phyloP scores from a whole-genome alignment of 2,888 invertebrate genomes.

The Lasioglossum villosulum region DNA sequence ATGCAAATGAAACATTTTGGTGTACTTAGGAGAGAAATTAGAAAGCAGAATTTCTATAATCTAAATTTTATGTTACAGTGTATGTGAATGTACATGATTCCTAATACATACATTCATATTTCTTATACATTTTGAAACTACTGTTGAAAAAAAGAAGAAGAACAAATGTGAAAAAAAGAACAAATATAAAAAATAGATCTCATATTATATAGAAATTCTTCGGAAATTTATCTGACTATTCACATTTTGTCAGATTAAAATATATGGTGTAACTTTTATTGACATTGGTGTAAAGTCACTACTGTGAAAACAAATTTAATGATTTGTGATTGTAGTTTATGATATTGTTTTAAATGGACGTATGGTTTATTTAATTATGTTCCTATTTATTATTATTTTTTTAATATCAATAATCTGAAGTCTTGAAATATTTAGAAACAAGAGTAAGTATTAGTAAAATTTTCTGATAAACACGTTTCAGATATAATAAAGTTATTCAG shows the following conservation, averaged over 20 bases:
- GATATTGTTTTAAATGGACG: slow-evolving; percentile 47
- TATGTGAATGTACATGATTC: slow-evolving; percentile 49
- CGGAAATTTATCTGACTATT: slow-evolving; percentile 43
- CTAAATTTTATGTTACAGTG: slow-evolving; percentile 65
- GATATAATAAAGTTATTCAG: slow-evolving; percentile 48
- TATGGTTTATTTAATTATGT: slow-evolving; percentile 62
- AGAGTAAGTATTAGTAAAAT: slow-evolving; percentile 29
- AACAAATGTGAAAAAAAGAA: slow-evolving; percentile 43
- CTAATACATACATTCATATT: slow-evolving; percentile 57
- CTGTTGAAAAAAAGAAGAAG: slow-evolving; percentile 18
- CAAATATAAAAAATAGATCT: slow-evolving; percentile 31
- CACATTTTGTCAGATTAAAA: slow-evolving; percentile 48
- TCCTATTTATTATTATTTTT: slow-evolving; percentile 57
- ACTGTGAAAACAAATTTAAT: slow-evolving; percentile 45
- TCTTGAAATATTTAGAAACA: slow-evolving; percentile 42
- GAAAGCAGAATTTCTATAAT: slow-evolving; percentile 54
- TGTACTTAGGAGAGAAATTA: slow-evolving; percentile 43
- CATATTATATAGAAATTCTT: slow-evolving; percentile 51
- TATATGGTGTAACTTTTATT: slow-evolving; percentile 52
- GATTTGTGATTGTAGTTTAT: slow-evolving; percentile 50
- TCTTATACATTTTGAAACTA: slow-evolving; percentile 60
- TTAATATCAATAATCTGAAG: slow-evolving; percentile 45
- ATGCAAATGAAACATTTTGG: slow-evolving; percentile 47
- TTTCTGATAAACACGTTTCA: slow-evolving; percentile 41
- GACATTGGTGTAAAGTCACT: slow-evolving; percentile 43